Evolutionary conservation across 2,888 invertebrate species (phyloP).

Genomic region (Drosophila mercatorum): DNA sequence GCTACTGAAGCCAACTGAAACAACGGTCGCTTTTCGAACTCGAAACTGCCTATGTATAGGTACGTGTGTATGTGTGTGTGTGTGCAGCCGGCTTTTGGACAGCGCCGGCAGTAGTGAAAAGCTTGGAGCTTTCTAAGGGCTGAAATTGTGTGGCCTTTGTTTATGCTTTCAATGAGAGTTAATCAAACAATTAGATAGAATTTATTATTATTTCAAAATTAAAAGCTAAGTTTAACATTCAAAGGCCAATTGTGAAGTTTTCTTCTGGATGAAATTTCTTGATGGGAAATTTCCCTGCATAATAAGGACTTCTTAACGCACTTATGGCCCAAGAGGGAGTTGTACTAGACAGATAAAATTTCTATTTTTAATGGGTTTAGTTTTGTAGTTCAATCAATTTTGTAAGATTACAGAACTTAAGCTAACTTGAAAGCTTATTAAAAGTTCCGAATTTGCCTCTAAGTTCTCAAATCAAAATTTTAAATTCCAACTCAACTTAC

Average conservation of each 20-base stretch:
- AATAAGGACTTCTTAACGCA: too few species aligned
- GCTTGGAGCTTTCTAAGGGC: slow-evolving; percentile 13
- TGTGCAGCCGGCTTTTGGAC: slow-evolving; percentile 59
- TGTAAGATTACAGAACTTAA: neutral
- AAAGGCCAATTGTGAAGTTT: too few species aligned
- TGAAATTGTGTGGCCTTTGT: slow-evolving; percentile 19
- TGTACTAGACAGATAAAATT: too few species aligned
- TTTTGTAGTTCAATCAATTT: neutral
- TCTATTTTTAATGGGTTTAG: too few species aligned
- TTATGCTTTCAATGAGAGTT: slow-evolving; percentile 18
- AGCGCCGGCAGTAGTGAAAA: slow-evolving; percentile 4
- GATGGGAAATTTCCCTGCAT: too few species aligned
- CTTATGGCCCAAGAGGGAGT: too few species aligned
- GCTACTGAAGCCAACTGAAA: slow-evolving; percentile 31
- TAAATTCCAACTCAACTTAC: neutral
- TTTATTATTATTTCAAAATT: too few species aligned
- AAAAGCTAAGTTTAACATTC: too few species aligned
- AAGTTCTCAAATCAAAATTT: neutral
- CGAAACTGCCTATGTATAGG: slow-evolving; percentile 39
- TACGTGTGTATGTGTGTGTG: slow-evolving; percentile 2
- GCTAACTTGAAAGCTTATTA: neutral
- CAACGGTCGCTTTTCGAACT: slow-evolving; percentile 47
- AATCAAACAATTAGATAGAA: neutral
- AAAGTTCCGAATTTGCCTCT: neutral
- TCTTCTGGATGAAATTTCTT: too few species aligned